Percentiles rank a stretch among this genome's conserved stretches.
phyloP scores from a whole-genome alignment of 1,140 invertebrate species.

The Hylaeus anthracinus region DNA sequence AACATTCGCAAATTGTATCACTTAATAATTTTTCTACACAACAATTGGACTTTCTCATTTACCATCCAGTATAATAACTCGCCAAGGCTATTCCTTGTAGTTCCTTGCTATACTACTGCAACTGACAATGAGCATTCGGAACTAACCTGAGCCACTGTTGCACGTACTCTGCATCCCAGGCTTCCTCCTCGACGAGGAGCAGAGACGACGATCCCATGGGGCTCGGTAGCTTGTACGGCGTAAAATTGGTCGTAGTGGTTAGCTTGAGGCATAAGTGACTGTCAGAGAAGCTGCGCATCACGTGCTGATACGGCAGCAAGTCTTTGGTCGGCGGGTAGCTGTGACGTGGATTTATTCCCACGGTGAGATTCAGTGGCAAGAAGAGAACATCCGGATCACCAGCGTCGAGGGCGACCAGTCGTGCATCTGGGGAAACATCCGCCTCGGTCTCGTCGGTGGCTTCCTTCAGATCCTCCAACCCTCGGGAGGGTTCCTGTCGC shows the following conservation, averaged over 20 bases:
- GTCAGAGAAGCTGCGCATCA: conserved; percentile 87
- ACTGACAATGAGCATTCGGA: not conserved
- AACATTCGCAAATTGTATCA: no score
- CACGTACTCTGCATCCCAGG: conserved; percentile 88
- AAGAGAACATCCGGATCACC: conserved; percentile 86
- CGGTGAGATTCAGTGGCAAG: conserved; percentile 85
- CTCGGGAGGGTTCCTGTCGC: conserved; percentile 82
- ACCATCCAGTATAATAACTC: no score
- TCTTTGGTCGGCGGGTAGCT: conserved; percentile 87
- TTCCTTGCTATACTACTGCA: not conserved
- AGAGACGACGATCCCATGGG: conserved; percentile 70
- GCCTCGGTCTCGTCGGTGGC: conserved; percentile 86
- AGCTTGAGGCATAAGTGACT: conserved; percentile 87
- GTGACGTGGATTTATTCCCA: conserved; percentile 85
- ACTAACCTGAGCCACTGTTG: conserved; percentile 85
- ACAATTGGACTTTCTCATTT: no score
- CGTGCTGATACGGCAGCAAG: conserved; percentile 86
- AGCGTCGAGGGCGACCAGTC: conserved; percentile 81
- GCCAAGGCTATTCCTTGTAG: no score
- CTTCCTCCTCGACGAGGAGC: conserved; percentile 81
- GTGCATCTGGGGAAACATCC: conserved; percentile 79
- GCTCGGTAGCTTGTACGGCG: conserved; percentile 70
- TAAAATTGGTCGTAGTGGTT: conserved; percentile 79
- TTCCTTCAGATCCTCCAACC: conserved; percentile 87
- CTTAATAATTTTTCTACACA: no score